Conservation (phyloP, 2,113 vertebrate species). For the Formicarius rufipectus region DNA sequence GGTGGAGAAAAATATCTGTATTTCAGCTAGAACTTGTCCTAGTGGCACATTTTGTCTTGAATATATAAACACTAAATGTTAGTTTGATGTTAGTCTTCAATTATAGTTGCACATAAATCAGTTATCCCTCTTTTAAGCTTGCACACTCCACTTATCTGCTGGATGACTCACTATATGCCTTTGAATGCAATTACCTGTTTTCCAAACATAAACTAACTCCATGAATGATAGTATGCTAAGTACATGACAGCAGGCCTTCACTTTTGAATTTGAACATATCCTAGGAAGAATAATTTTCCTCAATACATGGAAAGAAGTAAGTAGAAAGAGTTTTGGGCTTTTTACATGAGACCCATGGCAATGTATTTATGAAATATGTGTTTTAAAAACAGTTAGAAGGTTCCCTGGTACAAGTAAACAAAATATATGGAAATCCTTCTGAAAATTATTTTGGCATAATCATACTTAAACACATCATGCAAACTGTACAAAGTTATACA, state of each 20-base stretch:
- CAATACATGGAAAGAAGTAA: not conserved
- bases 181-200: not conserved
- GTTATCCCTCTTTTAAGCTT: not conserved
- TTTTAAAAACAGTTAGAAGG: not conserved
- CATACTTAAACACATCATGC: not conserved
- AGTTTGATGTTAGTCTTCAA: not conserved
- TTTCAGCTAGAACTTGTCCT: not conserved
- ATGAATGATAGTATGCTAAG: not conserved
- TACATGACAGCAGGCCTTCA: not conserved
- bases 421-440: not conserved
- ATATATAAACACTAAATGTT: rapidly evolving
- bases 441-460: not conserved
- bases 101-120: not conserved
- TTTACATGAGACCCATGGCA: not conserved
- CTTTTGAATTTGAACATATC: not conserved
- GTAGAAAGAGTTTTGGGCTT: not conserved
- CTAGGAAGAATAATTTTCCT: not conserved
- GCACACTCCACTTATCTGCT: not conserved
- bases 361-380: not conserved
- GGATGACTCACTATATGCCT: not conserved
- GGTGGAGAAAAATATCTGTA: not conserved
- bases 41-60: not conserved
- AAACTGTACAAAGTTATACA: not conserved
- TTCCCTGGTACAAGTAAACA: not conserved
- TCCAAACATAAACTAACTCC: not conserved